A percentile compares a stretch with the other conserved stretches of the same genome.
Conservation (phyloP, 2,797 vertebrate genomes). For the Esox masquinongy region DNA sequence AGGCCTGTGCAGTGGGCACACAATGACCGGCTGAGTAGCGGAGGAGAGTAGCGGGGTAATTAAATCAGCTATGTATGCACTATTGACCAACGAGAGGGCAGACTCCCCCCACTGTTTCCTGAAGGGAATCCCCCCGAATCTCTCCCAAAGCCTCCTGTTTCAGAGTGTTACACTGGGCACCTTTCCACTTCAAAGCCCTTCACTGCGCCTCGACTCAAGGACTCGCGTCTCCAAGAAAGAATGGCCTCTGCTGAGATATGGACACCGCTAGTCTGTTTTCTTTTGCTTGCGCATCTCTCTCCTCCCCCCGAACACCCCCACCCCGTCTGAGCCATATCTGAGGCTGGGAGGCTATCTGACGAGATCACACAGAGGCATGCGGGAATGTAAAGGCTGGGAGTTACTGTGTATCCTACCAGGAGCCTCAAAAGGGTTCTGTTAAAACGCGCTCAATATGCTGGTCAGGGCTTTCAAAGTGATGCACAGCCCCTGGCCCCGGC, state of each 20-base stretch:
- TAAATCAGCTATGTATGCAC: conserved; percentile 61
- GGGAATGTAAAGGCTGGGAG: conserved; percentile 76
- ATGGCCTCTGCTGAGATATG: conserved; percentile 77
- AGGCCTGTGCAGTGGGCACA: conserved; percentile 42
- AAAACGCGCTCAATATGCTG: conserved; percentile 80
- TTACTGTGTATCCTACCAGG: conserved; percentile 76
- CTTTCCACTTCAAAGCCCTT: conserved; percentile 78
- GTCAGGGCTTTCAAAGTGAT: conserved; percentile 80
- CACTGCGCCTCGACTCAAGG: conserved; percentile 65
- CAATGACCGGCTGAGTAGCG: conserved; percentile 33
- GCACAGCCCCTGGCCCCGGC: conserved; percentile 74
- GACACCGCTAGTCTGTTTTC: conserved; percentile 78
- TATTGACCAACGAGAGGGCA: conserved; percentile 57
- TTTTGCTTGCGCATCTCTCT: conserved; percentile 55
- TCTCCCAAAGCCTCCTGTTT: conserved; percentile 68
- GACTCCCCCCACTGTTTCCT: conserved; percentile 55
- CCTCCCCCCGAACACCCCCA: conserved; percentile 13
- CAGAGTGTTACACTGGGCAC: conserved; percentile 63
- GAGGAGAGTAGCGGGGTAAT: conserved; percentile 51
- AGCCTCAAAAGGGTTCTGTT: conserved; percentile 78
- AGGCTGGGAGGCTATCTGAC: conserved; percentile 72
- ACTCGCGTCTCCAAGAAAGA: conserved; percentile 76
- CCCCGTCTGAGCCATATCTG: conserved; percentile 53
- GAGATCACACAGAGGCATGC: conserved; percentile 76
- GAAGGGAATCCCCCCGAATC: conserved; percentile 65